Conservation (phyloP, 2,888 invertebrate species). For the Tipula unca region DNA sequence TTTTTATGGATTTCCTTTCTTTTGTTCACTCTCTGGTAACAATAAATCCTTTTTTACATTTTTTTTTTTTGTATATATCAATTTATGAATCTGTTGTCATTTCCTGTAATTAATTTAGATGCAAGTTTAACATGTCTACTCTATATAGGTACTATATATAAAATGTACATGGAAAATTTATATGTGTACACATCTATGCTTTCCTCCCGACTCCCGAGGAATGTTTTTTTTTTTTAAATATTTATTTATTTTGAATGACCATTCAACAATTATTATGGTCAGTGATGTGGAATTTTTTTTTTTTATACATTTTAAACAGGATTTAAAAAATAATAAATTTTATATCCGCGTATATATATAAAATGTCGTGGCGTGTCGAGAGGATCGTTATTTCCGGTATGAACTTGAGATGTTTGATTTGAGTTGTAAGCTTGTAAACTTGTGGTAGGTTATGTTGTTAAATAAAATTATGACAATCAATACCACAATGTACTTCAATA, state of each 20-base stretch:
- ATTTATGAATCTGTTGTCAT: conserved; percentile 8
- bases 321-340: not conserved
- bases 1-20: conserved; percentile 14
- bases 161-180: not conserved
- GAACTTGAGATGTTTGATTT: not conserved
- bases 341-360: no score
- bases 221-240: not conserved
- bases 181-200: not conserved
- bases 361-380: not conserved
- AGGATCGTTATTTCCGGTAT: not conserved
- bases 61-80: not conserved
- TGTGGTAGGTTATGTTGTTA: not conserved
- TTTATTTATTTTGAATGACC: not conserved
- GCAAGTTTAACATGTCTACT: not conserved
- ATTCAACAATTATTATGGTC: not conserved
- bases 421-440: not conserved
- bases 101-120: conserved; percentile 8
- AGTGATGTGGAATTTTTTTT: not conserved
- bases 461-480: no score
- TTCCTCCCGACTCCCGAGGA: no score
- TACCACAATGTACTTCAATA: no score
- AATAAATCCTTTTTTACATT: not conserved
- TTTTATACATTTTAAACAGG: not conserved
- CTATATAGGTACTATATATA: not conserved
- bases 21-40: not conserved